Conservation (phyloP, 2,797 vertebrate genomes). For the Argentina silus region DNA sequence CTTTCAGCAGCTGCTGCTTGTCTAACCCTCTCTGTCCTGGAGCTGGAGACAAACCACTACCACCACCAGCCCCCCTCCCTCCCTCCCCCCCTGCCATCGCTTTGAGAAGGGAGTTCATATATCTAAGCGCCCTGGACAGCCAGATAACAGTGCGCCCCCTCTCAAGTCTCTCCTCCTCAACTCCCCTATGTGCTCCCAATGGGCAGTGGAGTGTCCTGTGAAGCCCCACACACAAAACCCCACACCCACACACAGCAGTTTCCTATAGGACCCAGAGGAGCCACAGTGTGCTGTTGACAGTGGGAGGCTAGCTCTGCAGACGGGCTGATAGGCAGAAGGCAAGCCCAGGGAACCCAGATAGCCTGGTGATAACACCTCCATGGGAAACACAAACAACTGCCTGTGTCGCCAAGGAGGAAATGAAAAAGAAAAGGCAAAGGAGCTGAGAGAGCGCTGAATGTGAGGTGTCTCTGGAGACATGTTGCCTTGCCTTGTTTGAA, state of each 20-base stretch:
- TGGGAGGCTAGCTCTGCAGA: conserved; percentile 40
- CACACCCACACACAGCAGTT: neutral
- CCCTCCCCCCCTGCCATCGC: conserved; percentile 5
- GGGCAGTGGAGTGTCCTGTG: conserved; percentile 7
- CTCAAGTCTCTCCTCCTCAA: conserved; percentile 13
- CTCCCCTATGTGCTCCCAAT: neutral
- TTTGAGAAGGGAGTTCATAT: conserved; percentile 36
- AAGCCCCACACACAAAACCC: conserved; percentile 18
- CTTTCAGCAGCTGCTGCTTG: conserved; percentile 41
- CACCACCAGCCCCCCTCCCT: conserved; percentile 15
- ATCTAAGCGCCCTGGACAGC: conserved; percentile 61
- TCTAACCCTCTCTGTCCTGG: conserved; percentile 33
- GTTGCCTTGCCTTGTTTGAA: conserved; percentile 20
- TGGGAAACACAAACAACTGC: conserved; percentile 38
- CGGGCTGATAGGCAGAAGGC: conserved; percentile 62
- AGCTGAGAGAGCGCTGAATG: conserved; percentile 1
- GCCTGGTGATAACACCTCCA: conserved; percentile 50
- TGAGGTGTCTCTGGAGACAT: conserved; percentile 23
- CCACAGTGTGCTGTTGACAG: conserved; percentile 46
- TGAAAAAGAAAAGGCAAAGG: conserved; percentile 40
- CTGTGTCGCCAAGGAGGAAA: conserved; percentile 41
- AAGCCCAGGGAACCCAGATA: conserved; percentile 45
- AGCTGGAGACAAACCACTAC: conserved; percentile 27
- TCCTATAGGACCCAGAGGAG: conserved; percentile 39
- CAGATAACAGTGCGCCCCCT: conserved; percentile 55